Base-by-base conservation (phyloP, 2,797 vertebrate species). In the Karalla daura region DNA sequence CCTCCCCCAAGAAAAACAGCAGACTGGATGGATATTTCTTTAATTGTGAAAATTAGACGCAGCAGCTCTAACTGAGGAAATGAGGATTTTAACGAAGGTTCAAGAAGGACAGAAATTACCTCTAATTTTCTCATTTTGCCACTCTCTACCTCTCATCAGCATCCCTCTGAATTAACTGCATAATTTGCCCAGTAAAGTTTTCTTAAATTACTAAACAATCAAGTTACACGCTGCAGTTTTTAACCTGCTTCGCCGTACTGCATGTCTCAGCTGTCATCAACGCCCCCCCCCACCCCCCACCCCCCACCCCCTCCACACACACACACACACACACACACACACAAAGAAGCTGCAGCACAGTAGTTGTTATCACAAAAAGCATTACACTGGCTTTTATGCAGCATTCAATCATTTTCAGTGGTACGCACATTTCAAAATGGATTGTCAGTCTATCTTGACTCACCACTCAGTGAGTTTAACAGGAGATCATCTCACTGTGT, bases 31-130 rank as follows among this genome's bases (percentile, higher is more conserved):
- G n/a, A n/a, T n/a, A n/a, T n/a, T 37, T 23, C 36, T 63, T 67
- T 14, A 47, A 52, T 56, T 63, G 37, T 63, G 17, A 18, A 66
- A 74, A 64, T 40, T 32, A 55, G n/a, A 55, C 21, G 14, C 17
- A 37, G n/a, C 36, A 28, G 37, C 25, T 5, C 17, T 61, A 52
- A 75, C 64, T 64, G 5, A 54, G 15, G 2, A 45, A 61, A 69
- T 63, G 11, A 45, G 36, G 49, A 36, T 75, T 59, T 63, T 45
- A 63, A 60, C 44, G 23, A 9, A 59, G 18, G 40, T 71, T 74
- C 46, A 64, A 53, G 51, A 37, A 60, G 28, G 24, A 27, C 50
- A 32, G 20, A 10, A 64, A 74, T 59, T 61, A 41, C 21, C 17
- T 66, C 32, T 65, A 68, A 63, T 63, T 28, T 67, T 33, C 64